Conservation (phyloP, 2,888 invertebrate species). For the Ecdyonurus torrentis region DNA sequence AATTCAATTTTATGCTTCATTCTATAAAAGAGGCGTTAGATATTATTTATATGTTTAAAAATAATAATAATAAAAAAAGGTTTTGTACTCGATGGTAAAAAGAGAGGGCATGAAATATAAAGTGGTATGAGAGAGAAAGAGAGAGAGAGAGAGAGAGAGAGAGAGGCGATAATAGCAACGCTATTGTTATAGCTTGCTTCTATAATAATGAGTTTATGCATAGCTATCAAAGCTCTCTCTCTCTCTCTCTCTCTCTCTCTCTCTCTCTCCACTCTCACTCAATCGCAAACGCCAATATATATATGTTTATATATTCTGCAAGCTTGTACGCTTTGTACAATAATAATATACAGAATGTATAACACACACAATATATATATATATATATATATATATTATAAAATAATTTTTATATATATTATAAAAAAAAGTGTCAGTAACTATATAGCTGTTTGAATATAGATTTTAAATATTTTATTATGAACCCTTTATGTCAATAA, state of each 20-base stretch:
- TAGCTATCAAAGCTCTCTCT: slow-evolving; percentile 12
- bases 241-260: slow-evolving; percentile 13
- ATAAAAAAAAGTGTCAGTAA: background rate
- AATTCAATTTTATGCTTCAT: background rate
- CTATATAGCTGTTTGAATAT: background rate
- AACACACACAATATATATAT: too few relatives aligned
- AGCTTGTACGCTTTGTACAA: slow-evolving; percentile 3
- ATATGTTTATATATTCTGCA: slow-evolving; percentile 10
- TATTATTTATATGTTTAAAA: too few relatives aligned
- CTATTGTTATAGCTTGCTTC: background rate
- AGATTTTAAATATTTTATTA: background rate
- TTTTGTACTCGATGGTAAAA: background rate
- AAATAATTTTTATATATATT: too few relatives aligned
- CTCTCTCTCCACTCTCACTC: slow-evolving; percentile 12
- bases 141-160: background rate
- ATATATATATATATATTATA: too few relatives aligned
- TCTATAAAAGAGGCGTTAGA: background rate
- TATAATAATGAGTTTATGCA: background rate
- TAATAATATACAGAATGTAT: slow-evolving; percentile 7
- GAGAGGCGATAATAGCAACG: background rate
- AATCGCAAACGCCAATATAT: slow-evolving; percentile 13
- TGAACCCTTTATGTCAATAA: background rate
- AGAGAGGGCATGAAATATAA: background rate
- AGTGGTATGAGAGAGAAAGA: background rate
- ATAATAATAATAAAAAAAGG: background rate